Percentiles rank a stretch among this genome's conserved stretches.
Evolutionary conservation across 2,113 vertebrate genomes (phyloP).

Genomic region (Paraplagusia blochii): DNA sequence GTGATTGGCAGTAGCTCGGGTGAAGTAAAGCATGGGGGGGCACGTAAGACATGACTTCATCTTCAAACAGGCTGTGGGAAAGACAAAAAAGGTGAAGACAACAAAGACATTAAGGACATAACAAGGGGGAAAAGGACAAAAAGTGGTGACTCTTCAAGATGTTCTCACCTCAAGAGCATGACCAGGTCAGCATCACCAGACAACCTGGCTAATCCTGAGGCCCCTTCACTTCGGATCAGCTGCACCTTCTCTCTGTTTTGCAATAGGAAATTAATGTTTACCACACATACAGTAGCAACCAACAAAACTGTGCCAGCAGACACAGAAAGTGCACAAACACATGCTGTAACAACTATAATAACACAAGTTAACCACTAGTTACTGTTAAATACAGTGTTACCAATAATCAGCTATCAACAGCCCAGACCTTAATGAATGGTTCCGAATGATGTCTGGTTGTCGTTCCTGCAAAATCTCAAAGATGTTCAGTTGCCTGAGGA

Average conservation of each 20-base stretch:
- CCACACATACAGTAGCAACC: neutral
- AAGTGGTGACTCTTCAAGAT: too few species aligned
- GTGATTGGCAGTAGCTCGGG: conserved; percentile 87
- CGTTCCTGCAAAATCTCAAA: conserved; percentile 95
- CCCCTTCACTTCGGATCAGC: conserved; percentile 89
- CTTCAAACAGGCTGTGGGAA: conserved; percentile 85
- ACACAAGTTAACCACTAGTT: too few species aligned
- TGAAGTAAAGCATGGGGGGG: conserved; percentile 94
- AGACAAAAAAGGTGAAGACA: neutral
- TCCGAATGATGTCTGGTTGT: conserved; percentile 88
- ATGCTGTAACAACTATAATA: too few species aligned
- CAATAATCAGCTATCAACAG: neutral
- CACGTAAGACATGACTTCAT: conserved; percentile 94
- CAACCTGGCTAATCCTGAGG: conserved; percentile 86
- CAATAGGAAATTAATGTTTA: conserved; percentile 1
- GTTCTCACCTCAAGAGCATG: conserved; percentile 85
- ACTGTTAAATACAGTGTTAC: too few species aligned
- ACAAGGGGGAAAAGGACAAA: neutral
- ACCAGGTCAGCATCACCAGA: conserved; percentile 93
- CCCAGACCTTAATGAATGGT: conserved; percentile 91
- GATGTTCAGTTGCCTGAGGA: conserved; percentile 92
- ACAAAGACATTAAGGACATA: too few species aligned
- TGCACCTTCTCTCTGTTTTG: conserved; percentile 90
- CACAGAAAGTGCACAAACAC: too few species aligned
- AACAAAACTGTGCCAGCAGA: neutral